phyloP scores from a whole-genome alignment of 2,888 invertebrate genomes.

The Polietes domitor region DNA sequence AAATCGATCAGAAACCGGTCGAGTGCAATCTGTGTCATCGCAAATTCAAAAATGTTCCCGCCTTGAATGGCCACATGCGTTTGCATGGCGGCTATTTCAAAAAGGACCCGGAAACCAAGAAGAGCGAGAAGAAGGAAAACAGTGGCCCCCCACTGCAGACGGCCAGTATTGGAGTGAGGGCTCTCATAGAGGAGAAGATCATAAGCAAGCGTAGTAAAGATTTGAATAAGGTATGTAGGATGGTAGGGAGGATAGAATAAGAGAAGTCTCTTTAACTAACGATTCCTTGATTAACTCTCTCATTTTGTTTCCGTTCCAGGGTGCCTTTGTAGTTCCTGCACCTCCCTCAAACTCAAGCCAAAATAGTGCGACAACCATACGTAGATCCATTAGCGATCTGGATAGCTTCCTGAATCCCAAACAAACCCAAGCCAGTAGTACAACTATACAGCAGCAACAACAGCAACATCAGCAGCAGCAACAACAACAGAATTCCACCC shows the following conservation, averaged over 20 bases:
- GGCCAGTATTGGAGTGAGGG: constrained; percentile 94
- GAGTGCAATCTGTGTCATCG: constrained; percentile 97
- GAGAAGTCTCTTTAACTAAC: too few relatives aligned
- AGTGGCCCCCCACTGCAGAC: constrained; percentile 93
- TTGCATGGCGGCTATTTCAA: constrained; percentile 98
- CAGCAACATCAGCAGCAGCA: constrained; percentile 69
- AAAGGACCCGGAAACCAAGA: constrained; percentile 94
- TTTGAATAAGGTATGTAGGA: constrained; percentile 77
- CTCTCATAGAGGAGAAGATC: constrained; percentile 95
- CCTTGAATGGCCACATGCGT: constrained; percentile 98
- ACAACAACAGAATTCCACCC: constrained; percentile 72
- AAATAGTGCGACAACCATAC: constrained; percentile 75
- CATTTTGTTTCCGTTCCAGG: constrained; percentile 71
- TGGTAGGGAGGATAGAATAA: neutral
- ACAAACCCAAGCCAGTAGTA: constrained; percentile 66
- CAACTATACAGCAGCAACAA: constrained; percentile 68
- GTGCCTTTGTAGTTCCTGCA: constrained; percentile 81
- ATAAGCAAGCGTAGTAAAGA: constrained; percentile 89
- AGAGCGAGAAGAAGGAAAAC: constrained; percentile 91
- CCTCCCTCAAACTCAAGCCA: constrained; percentile 77
- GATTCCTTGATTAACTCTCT: too few relatives aligned
- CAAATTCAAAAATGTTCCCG: constrained; percentile 98
- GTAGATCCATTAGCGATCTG: constrained; percentile 78
- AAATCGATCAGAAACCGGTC: constrained; percentile 90
- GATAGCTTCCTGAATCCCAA: constrained; percentile 80